These are phyloP conservation scores for Oreortyx pictus DNA, from an alignment of 2,797 vertebrate species.

Conservation along the genomic window DNA sequence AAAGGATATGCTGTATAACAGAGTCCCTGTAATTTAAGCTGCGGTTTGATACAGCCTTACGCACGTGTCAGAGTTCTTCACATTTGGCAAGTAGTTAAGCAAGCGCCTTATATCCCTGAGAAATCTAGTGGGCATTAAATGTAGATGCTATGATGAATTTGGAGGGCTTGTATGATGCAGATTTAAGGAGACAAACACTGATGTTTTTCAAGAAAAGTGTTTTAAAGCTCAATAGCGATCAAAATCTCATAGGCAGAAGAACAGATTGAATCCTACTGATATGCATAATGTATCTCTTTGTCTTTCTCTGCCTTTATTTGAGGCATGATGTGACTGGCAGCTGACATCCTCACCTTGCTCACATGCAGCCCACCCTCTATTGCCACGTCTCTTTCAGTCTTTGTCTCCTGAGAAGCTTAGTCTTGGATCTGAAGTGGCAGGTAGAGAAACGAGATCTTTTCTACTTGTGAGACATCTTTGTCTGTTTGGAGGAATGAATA, in stretches of 20 bases:
- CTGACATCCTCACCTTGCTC: not conserved
- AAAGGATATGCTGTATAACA: not conserved
- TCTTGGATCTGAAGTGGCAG: not conserved
- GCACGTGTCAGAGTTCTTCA: not conserved
- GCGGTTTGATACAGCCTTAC: not conserved
- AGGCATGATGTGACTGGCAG: not conserved
- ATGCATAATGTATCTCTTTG: not conserved
- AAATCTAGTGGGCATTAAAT: constrained; percentile 3
- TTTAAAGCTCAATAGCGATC: not conserved
- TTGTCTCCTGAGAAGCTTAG: not conserved
- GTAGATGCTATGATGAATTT: not conserved
- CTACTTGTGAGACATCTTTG: not conserved
- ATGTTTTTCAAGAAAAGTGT: not conserved
- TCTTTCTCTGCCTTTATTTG: not conserved
- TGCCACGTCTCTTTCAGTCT: not conserved
- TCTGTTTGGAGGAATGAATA: not conserved
- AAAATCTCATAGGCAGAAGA: not conserved
- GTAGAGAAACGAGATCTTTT: not conserved
- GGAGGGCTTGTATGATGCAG: not conserved
- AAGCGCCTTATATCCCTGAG: not conserved
- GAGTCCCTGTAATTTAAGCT: not conserved
- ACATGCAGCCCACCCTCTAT: not conserved
- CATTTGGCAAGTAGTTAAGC: not conserved
- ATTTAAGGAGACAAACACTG: constrained; percentile 6
- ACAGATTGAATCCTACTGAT: not conserved